Evolutionary conservation across 1,140 invertebrate genomes (phyloP), one percentile per base, ranked within the genome.

Genomic region (Eupristina koningsbergeri): DNA sequence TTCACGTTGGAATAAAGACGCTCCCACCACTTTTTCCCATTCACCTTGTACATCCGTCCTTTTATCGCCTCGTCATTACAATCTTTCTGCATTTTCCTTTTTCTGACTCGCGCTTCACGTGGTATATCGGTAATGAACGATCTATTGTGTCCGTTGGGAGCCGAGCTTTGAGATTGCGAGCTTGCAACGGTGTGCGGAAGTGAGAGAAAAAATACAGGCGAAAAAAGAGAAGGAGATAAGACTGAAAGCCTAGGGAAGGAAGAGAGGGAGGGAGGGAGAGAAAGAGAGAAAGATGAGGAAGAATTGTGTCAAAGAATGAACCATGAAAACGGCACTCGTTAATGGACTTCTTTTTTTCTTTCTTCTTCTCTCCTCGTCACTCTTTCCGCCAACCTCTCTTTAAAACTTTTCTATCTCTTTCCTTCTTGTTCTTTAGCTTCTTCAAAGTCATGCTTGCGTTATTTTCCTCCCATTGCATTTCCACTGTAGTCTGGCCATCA

Each of bases 281-380:
- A 78, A 34, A 41, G 63, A 69, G 80, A 84, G 80, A 84, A 17
- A 73, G 69, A 84, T 3, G 53, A 77, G 34, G 67, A 69, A 71
- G 67, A 69, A 71, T 45, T 71, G 31, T 53, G 77, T 77, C 79
- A 81, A 81, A 81, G 80, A 84, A 86, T 80, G 69, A 83, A 39
- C 80, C 73, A 69, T 81, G 87, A 88, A 89, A 90, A 90, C 86
- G 89, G 86, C 84, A 89, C 89, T 89, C 89, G 89, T 90, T 90
- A 89, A 90, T 90, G 89, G 89, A 90, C 87, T 87, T 76, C 84
- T 85, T 86, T 78, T 63, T 84, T 73, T 36, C n/a, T 61, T 39
- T 64, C 9, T n/a, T 22, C 17, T 41, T 45, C 39, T 15, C 31
- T 26, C 29, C 78, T 36, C 67, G 6, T 69, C 22, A 26, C 67